A percentile compares a stretch with the other conserved stretches of the same genome.
Conservation (phyloP, 2,113 vertebrate genomes). For the Zosterops lateralis region DNA sequence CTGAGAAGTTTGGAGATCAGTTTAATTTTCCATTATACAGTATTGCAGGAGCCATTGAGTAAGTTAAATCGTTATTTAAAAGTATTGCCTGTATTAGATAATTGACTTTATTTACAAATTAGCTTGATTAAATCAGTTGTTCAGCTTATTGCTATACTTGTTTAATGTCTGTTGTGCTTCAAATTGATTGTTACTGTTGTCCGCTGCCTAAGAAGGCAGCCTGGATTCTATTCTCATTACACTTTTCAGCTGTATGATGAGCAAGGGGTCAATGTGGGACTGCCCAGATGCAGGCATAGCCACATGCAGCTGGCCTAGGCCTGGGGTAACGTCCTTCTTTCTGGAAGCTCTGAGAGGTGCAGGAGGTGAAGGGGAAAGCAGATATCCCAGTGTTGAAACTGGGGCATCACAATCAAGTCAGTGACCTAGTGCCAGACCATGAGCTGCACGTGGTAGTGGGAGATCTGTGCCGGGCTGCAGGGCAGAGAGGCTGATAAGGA, state of each 20-base stretch:
- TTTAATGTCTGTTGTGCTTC: background rate
- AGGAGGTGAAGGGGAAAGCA: background rate
- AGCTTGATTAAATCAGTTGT: conserved; percentile 45
- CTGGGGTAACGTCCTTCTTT: background rate
- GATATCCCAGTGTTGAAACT: background rate
- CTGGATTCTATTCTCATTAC: background rate
- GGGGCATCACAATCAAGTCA: background rate
- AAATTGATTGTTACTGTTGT: background rate
- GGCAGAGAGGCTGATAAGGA: no score
- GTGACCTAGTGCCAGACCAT: rapidly evolving
- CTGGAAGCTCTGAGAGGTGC: background rate
- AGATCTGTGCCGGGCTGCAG: background rate
- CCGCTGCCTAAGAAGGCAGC: background rate
- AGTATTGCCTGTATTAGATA: conserved; percentile 42
- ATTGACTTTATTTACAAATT: conserved; percentile 41
- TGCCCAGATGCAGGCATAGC: rapidly evolving
- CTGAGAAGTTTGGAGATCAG: conserved; percentile 39
- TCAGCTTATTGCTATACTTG: conserved; percentile 47
- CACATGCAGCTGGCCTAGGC: rapidly evolving
- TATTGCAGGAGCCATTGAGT: conserved; percentile 42
- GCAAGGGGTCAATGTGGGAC: rapidly evolving
- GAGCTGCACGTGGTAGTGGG: rapidly evolving
- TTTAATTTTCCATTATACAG: conserved; percentile 48
- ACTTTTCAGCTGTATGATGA: background rate
- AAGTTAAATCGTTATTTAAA: conserved; percentile 55